Evolutionary conservation across 2,888 invertebrate species (phyloP).

Genomic region (Merodon equestris): DNA sequence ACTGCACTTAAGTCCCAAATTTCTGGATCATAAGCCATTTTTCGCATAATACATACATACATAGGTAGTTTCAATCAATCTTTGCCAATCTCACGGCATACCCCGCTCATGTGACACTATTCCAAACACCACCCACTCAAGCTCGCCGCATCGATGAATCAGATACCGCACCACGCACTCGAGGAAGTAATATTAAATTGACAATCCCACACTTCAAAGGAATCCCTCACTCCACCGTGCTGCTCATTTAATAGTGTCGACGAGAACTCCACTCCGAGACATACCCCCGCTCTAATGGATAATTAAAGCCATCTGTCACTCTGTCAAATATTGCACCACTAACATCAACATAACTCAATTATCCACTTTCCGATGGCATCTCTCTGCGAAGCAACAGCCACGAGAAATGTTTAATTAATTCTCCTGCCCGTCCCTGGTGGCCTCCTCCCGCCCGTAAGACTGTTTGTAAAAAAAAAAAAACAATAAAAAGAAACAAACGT

Average conservation of each 20-base stretch:
- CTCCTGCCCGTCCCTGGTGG: neutral
- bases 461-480: no score
- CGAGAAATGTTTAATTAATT: slow-evolving; percentile 32
- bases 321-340: slow-evolving; percentile 48
- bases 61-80: no score
- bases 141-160: no score
- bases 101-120: no score
- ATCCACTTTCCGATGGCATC: slow-evolving; percentile 28
- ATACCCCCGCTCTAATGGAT: slow-evolving; percentile 36
- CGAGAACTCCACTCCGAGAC: slow-evolving; percentile 14
- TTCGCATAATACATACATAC: no score
- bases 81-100: no score
- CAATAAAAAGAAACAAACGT: no score
- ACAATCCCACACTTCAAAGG: slow-evolving; percentile 34
- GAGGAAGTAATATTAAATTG: neutral
- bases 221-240: slow-evolving; percentile 22
- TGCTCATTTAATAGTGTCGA: no score
- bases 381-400: neutral
- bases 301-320: slow-evolving; percentile 55
- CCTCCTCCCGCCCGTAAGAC: no score
- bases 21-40: no score
- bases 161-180: neutral
- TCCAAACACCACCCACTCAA: neutral
- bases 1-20: no score
- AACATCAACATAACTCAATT: slow-evolving; percentile 43